Evolutionary conservation across 1,140 invertebrate species (phyloP), one percentile per base, ranked within the genome.

Genomic region (Charaxes varanes): DNA sequence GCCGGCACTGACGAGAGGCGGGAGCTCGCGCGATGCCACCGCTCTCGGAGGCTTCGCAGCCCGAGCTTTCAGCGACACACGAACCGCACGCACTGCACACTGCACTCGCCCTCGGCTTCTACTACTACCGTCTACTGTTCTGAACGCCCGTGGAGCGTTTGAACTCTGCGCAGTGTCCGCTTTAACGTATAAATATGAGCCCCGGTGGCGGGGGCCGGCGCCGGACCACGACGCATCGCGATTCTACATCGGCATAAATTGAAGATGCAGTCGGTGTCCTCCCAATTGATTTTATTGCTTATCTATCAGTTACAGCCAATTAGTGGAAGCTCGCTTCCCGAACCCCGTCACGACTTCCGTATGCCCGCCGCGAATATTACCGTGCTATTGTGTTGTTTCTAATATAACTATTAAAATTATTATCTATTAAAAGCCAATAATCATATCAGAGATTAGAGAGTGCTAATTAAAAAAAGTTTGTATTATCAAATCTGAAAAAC

Each of bases 161-260:
- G 78, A 82, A 82, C 78, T 82, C 76, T 74, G 72, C 56, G 70
- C 67, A 55, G 55, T 60, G 71, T 60, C 78, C 66, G 74, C 78
- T 64, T 78, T 77, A 72, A 59, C 73, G 78, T 82, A 82, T 82
- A 80, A 82, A 82, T 82, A 82, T 82, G 78, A 72, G 63, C 66
- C 51, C 61, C 67, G 51, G 78, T 79, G 73, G 78, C 71, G 73
- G 78, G 74, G 78, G 72, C 59, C 60, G 69, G 59, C 70, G 73
- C 62, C 70, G 60, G 64, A 61, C 68, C 58, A 55, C 68, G 64
- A 62, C 72, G 74, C 73, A 79, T 79, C 70, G 73, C 70, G 72
- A 73, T 68, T 72, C 68, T 62, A 77, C 74, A 73, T 73, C 70
- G 67, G 58, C 78, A 78, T 77, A 70, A 71, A 79, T 79, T 82